Evolutionary conservation across 2,888 invertebrate species (phyloP).

Genomic region (Pterostichus madidus): DNA sequence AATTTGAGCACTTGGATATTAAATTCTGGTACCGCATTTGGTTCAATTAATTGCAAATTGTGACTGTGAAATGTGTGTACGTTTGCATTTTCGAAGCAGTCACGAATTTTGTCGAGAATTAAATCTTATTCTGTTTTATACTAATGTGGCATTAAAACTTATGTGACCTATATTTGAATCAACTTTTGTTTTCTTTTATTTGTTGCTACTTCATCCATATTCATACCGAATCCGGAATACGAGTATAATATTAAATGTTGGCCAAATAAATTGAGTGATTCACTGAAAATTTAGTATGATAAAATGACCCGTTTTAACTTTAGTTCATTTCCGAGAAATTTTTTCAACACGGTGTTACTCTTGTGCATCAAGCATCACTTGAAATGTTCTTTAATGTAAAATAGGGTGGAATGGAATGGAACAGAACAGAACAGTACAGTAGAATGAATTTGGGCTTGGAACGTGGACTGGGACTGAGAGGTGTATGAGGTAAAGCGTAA

Average conservation of each 20-base stretch:
- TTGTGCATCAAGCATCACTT: not conserved
- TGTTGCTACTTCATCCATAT: too few species aligned
- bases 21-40: constrained; percentile 67
- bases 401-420: constrained; percentile 2
- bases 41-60: constrained; percentile 68
- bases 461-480: not conserved
- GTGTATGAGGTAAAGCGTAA: not conserved
- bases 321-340: not conserved
- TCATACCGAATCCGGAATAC: too few species aligned
- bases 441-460: too few species aligned
- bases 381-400: constrained; percentile 25
- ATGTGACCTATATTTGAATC: too few species aligned
- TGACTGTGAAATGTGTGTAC: constrained; percentile 56
- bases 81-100: not conserved
- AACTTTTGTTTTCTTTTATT: too few species aligned
- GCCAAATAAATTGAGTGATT: not conserved
- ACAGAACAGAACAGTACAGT: not conserved
- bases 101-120: not conserved
- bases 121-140: constrained; percentile 34
- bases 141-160: not conserved
- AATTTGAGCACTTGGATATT: constrained; percentile 69
- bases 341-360: constrained; percentile 1
- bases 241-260: not conserved
- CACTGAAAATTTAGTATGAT: not conserved
- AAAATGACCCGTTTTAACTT: constrained; percentile 2